Percentiles rank a stretch among this genome's conserved stretches.
phyloP scores from a whole-genome alignment of 2,797 vertebrate genomes.

The Pelochelys cantorii region DNA sequence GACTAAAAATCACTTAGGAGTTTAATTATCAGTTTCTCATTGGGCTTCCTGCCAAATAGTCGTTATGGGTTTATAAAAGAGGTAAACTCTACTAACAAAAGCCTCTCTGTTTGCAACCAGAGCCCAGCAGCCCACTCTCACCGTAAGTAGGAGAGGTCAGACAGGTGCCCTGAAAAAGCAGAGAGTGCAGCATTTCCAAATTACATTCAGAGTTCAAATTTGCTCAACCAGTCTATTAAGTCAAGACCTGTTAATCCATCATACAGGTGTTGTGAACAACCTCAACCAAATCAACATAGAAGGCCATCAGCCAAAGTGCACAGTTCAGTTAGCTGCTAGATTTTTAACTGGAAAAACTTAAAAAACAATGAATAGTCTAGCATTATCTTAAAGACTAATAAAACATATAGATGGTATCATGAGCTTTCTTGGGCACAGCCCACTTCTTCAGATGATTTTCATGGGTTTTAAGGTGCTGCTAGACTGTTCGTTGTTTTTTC shows the following conservation, averaged over 20 bases:
- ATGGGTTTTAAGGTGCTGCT: too few species aligned
- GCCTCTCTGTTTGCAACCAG: not conserved
- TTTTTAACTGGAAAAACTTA: not conserved
- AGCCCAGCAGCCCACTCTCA: not conserved
- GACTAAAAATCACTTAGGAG: conserved; percentile 1
- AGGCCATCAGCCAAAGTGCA: conserved; percentile 12
- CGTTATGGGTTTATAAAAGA: conserved; percentile 2
- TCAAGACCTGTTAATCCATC: conserved; percentile 18
- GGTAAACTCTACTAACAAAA: not conserved
- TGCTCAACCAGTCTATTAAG: conserved; percentile 36
- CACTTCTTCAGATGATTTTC: not conserved
- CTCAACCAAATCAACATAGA: conserved; percentile 5
- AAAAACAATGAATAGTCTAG: too few species aligned
- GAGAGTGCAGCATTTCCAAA: not conserved
- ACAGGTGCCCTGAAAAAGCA: not conserved
- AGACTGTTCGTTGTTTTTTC: not conserved
- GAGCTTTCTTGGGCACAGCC: too few species aligned
- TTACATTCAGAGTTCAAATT: conserved; percentile 41
- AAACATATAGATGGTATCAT: too few species aligned
- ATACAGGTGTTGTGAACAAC: not conserved
- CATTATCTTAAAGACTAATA: too few species aligned
- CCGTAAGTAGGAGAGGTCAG: not conserved
- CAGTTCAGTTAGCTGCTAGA: not conserved
- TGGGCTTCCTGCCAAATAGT: conserved; percentile 1
- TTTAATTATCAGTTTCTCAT: conserved; percentile 57